Conservation (phyloP, 2,797 vertebrate species). For the Brachyrhaphis roseni region DNA sequence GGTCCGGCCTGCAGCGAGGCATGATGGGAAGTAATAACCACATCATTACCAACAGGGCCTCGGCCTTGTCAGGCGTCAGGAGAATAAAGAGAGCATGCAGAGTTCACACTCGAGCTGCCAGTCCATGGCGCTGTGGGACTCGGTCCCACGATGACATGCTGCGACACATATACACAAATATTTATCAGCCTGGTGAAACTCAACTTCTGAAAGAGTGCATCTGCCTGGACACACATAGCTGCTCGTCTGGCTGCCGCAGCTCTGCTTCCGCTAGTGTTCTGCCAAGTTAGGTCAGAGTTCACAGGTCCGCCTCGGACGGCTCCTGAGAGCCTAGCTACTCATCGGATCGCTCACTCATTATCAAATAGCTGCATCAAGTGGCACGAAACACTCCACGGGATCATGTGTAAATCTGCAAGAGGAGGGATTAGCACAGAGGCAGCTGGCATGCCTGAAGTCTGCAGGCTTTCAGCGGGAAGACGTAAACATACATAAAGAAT, state of each 20-base stretch:
- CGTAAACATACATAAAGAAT: slow-evolving; percentile 25
- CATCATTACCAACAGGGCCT: slow-evolving; percentile 78
- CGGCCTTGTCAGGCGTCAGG: slow-evolving; percentile 75
- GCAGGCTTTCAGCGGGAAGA: slow-evolving; percentile 27
- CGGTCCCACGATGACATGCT: slow-evolving; percentile 46
- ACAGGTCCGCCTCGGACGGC: slow-evolving; percentile 33
- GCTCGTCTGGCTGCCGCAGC: slow-evolving; percentile 50
- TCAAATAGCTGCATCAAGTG: slow-evolving; percentile 51
- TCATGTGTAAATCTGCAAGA: slow-evolving; percentile 52
- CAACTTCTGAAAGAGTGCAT: slow-evolving; percentile 23
- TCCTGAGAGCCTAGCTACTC: slow-evolving; percentile 44
- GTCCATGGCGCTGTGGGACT: slow-evolving; percentile 60
- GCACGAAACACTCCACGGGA: slow-evolving; percentile 26
- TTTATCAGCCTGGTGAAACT: slow-evolving; percentile 42
- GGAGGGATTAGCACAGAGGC: slow-evolving; percentile 50
- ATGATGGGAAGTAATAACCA: slow-evolving; percentile 82
- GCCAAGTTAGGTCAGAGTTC: slow-evolving; percentile 60
- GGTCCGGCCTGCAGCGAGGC: slow-evolving; percentile 69
- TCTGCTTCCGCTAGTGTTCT: slow-evolving; percentile 49
- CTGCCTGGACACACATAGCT: slow-evolving; percentile 43
- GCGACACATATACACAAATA: slow-evolving; percentile 40
- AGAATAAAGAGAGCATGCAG: slow-evolving; percentile 74
- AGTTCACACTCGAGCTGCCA: slow-evolving; percentile 71
- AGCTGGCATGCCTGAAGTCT: slow-evolving; percentile 52
- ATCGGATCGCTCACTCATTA: slow-evolving; percentile 48